A percentile compares a stretch with the other conserved stretches of the same genome.
These are phyloP conservation scores for Sylvilagus floridanus DNA, from an alignment of 2,797 vertebrate species.

Conservation along the genomic window DNA sequence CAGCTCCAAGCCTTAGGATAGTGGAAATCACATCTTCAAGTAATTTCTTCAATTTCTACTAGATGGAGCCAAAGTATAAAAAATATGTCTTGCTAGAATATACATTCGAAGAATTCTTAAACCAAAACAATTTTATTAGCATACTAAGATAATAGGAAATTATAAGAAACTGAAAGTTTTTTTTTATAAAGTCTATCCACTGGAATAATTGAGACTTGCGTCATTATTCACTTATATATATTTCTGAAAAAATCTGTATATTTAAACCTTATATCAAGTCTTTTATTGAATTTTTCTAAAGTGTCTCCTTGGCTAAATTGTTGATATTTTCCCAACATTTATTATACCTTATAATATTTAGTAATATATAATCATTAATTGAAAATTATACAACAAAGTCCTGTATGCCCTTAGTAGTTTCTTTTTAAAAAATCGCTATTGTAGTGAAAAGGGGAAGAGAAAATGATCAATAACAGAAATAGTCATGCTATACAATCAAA, in stretches of 20 bases:
- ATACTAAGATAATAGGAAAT: conserved; percentile 51
- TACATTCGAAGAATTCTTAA: not conserved
- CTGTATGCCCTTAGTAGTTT: not conserved
- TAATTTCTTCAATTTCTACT: conserved; percentile 81
- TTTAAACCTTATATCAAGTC: not conserved
- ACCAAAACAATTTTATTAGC: not conserved
- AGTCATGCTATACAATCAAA: not conserved
- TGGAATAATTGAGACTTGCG: not conserved
- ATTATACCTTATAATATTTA: not conserved
- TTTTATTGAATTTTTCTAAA: not conserved
- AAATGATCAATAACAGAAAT: not conserved
- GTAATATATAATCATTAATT: not conserved
- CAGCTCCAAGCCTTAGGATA: not conserved
- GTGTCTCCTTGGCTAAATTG: not conserved
- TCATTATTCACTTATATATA: not conserved
- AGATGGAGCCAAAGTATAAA: conserved; percentile 88
- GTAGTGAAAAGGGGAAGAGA: not conserved
- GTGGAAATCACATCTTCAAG: conserved; percentile 13
- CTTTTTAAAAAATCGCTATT: not conserved
- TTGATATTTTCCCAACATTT: not conserved
- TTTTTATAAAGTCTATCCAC: not conserved
- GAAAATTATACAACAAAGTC: conserved; percentile 23
- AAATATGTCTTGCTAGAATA: conserved; percentile 71
- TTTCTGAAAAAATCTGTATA: not conserved
- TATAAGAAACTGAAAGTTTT: conserved; percentile 40